Conservation (phyloP, 2,797 vertebrate genomes). For the Parauchenoglanis punctatus region DNA sequence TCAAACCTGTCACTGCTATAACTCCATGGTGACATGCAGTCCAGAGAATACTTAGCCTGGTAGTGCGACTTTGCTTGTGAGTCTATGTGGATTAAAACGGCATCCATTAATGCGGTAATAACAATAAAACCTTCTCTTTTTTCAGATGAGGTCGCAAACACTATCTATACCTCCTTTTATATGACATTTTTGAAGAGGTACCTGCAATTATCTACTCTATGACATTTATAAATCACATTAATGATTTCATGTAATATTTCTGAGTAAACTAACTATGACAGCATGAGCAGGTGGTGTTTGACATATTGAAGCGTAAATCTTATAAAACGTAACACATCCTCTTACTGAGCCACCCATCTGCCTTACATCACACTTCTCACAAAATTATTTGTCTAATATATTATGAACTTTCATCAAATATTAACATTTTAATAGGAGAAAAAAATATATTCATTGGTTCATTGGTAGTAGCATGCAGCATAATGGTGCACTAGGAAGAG, state of each 20-base stretch:
- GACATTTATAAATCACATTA: neutral
- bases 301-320: conserved; percentile 49
- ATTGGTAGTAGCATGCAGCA: neutral
- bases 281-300: conserved; percentile 53
- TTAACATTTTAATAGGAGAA: neutral
- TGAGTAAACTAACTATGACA: conserved; percentile 31
- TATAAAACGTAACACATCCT: conserved; percentile 1
- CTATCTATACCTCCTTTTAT: neutral
- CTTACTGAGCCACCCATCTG: conserved; percentile 37
- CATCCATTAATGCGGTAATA: neutral
- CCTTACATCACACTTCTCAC: conserved; percentile 52
- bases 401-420: neutral
- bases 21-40: conserved; percentile 19
- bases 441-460: neutral
- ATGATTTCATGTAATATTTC: conserved; percentile 18
- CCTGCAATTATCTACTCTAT: neutral
- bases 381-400: conserved; percentile 44
- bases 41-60: conserved; percentile 16
- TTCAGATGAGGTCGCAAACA: neutral
- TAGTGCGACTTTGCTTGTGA: neutral
- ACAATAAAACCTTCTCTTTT: neutral
- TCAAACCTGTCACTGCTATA: conserved; percentile 27
- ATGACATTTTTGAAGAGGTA: neutral
- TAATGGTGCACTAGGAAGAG: neutral
- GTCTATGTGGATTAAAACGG: conserved; percentile 6